Base-by-base conservation (phyloP, 1,140 invertebrate genomes). In the Megalonaias nervosa region DNA sequence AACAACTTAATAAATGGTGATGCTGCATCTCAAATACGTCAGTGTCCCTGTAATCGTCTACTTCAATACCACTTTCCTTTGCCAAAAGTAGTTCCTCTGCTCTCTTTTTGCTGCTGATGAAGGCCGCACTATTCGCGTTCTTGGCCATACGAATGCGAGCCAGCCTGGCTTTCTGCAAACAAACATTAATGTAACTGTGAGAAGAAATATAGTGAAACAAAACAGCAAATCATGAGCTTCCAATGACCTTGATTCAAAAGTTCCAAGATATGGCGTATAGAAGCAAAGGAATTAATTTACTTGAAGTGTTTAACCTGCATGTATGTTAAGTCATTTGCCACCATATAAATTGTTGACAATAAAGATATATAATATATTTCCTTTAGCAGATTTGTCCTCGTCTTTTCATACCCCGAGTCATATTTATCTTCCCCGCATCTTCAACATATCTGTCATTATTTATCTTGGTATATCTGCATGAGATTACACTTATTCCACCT, bases 1-100 rank as follows among this genome's bases (percentile, higher is more conserved):
- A 93, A 92, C 98, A 99, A 84, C 97, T 94, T 69, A 99, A 93
- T 67, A 99, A 93, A 92, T 99, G 98, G 92, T 99, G 98, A 93
- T 99, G 98, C 92, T 99, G 98, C 91, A 99, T 93, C 91, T 99
- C 97, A 92, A 99, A 99, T 85, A 99, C 98, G 90, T 99, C 98
- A 89, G 99, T 97, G 89, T 98, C 96, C 85, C 95, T 93, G 85
- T 95, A 62, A 74, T 98, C 97, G 74, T 97, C 96, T 81, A 97
- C 92, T 86, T 96, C 95, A 84, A 90, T 66, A 31, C 91, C 91
- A 74, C 86, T 88, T 68, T 92, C 91, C 73, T 88, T 84, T 16
- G 90, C 90, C 64, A 91, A 81, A 76, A 91, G 82, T 69, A 97
- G 92, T 12, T 98, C 97, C 90, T 99, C 98, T 2, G 97, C 97